A percentile compares a stretch with the other conserved stretches of the same genome.
phyloP scores from a whole-genome alignment of 2,113 vertebrate genomes.

The Hippocampus guttulatus region DNA sequence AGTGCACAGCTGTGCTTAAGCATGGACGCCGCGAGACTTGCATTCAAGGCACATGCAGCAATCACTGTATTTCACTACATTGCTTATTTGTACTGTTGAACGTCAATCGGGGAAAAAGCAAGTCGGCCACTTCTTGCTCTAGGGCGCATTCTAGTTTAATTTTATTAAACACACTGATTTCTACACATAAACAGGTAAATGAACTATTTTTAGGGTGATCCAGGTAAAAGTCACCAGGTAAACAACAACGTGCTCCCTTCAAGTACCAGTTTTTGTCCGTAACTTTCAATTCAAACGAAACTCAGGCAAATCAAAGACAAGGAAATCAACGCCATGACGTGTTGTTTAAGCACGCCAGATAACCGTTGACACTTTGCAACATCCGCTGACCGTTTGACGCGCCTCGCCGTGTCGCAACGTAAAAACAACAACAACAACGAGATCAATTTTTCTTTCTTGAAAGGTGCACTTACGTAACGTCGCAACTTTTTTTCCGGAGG shows the following conservation, averaged over 20 bases:
- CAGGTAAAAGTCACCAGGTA: neutral
- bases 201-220: neutral
- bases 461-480: conserved; percentile 92
- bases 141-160: neutral
- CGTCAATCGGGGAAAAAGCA: neutral
- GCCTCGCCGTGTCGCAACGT: neutral
- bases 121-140: neutral
- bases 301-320: neutral
- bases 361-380: neutral
- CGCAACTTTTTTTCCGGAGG: conserved; percentile 98
- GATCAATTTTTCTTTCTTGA: neutral
- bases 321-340: neutral
- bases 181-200: neutral
- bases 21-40: no score
- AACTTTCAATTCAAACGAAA: neutral
- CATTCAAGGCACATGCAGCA: neutral
- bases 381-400: neutral
- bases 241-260: conserved; percentile 4
- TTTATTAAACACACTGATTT: neutral
- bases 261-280: neutral
- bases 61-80: neutral
- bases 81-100: neutral
- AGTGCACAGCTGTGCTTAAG: neutral
- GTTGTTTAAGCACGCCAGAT: neutral
- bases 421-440: neutral